phyloP scores from a whole-genome alignment of 2,888 invertebrate species.

The Lacanobia wlatinum region DNA sequence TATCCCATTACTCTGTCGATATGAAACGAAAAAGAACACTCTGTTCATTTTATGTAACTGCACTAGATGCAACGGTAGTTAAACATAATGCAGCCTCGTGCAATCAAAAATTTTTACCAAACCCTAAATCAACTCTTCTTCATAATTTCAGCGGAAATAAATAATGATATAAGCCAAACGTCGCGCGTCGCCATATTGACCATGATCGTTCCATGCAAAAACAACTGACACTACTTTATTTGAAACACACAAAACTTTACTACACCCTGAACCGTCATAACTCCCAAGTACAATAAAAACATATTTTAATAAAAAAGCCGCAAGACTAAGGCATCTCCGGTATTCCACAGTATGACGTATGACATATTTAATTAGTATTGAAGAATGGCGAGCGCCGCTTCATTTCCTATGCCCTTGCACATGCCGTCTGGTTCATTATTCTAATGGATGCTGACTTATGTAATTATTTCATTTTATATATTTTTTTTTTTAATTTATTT shows the following conservation, averaged over 20 bases:
- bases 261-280: neutral
- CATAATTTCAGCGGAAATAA: too few relatives aligned
- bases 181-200: neutral
- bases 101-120: too few relatives aligned
- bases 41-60: too few relatives aligned
- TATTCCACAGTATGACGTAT: constrained; percentile 17
- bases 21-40: too few relatives aligned
- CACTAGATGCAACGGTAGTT: too few relatives aligned
- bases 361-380: constrained; percentile 49
- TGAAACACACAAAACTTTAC: neutral
- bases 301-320: constrained; percentile 9
- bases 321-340: constrained; percentile 1
- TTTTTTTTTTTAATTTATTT: too few relatives aligned
- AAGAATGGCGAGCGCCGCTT: constrained; percentile 46
- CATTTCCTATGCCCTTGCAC: constrained; percentile 26
- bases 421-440: constrained; percentile 21
- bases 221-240: neutral
- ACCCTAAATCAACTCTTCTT: too few relatives aligned
- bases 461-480: constrained; percentile 5
- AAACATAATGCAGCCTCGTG: too few relatives aligned
- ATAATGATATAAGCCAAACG: too few relatives aligned
- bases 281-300: neutral
- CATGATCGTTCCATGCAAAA: neutral
- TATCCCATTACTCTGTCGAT: too few relatives aligned
- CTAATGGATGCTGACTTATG: constrained; percentile 14